Base-by-base conservation (phyloP, 2,113 vertebrate genomes). In the Elephas maximus region DNA sequence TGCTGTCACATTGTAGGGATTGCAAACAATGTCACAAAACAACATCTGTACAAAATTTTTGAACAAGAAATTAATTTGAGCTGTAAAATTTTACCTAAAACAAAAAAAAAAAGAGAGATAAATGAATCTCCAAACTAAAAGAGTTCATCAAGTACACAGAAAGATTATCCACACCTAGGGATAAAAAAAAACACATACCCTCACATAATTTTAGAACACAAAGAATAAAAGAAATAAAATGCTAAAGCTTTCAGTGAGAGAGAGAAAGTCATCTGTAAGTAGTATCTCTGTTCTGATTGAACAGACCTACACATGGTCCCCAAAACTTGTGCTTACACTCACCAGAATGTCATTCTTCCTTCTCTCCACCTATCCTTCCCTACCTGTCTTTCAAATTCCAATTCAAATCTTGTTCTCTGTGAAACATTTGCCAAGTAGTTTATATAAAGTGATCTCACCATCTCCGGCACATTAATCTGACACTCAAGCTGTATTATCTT, bases 91-190 rank as follows among this genome's bases (percentile, higher is more conserved):
- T 17, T 57, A 57, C 53, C 11, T 17, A 57, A 57, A 57, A 12
- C 53, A 15, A 17, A 57, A 57, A 57, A 17, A 57, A 14, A 57
- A 17, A 57, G 8, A 94, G 30, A 80, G 23, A 62, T 44, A 69
- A 7, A 60, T 3, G 7, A 90, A 37, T 77, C 76, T 90, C 86
- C 44, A 88, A 79, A 91, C n/a, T 83, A 62, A 93, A 93, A 69
- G 33, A 28, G 45, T 41, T 83, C n/a, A 45, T 44, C 48, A 12
- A 33, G 26, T 44, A 57, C 37, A 90, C 14, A 65, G 62, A 77
- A 85, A 71, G 78, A 88, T 41, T 23, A 26, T 51, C 57, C n/a
- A 57, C 18, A 73, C 37, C 44, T 90, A 82, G 6, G 51, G 20
- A 53, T 7, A 37, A 37, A 37, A 37, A 37, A 37, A 37, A 37